phyloP scores from a whole-genome alignment of 2,888 invertebrate genomes.

The Pandemis heparana region DNA sequence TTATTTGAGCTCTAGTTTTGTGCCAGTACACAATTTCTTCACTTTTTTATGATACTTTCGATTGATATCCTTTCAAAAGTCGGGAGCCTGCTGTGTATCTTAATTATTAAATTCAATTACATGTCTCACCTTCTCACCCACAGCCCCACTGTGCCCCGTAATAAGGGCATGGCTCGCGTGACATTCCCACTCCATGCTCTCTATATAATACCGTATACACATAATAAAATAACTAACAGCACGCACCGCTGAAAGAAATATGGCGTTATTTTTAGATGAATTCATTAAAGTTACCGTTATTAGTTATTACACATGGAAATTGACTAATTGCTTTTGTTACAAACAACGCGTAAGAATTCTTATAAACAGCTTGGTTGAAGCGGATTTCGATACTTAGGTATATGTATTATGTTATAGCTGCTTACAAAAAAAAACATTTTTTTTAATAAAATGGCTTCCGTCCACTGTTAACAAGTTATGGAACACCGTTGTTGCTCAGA shows the following conservation, averaged over 20 bases:
- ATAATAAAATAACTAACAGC: constrained; percentile 27
- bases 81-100: background rate
- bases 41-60: too few species aligned
- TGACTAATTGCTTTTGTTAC: constrained; percentile 28
- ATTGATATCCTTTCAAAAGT: too few species aligned
- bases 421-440: too few species aligned
- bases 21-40: too few species aligned
- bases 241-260: constrained; percentile 42
- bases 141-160: background rate
- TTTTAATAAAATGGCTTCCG: too few species aligned
- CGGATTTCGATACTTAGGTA: background rate
- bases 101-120: background rate
- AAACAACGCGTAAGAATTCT: constrained; percentile 3
- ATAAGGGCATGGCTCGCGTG: constrained; percentile 44
- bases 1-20: too few species aligned
- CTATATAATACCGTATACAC: constrained; percentile 25
- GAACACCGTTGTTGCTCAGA: too few species aligned
- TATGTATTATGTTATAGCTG: too few species aligned
- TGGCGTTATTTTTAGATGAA: constrained; percentile 39
- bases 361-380: background rate
- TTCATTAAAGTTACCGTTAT: constrained; percentile 31
- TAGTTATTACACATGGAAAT: constrained; percentile 32
- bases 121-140: background rate
- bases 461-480: too few species aligned
- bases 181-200: constrained; percentile 34